phyloP scores from a whole-genome alignment of 2,113 vertebrate species.

The Oreocharis arfaki region DNA sequence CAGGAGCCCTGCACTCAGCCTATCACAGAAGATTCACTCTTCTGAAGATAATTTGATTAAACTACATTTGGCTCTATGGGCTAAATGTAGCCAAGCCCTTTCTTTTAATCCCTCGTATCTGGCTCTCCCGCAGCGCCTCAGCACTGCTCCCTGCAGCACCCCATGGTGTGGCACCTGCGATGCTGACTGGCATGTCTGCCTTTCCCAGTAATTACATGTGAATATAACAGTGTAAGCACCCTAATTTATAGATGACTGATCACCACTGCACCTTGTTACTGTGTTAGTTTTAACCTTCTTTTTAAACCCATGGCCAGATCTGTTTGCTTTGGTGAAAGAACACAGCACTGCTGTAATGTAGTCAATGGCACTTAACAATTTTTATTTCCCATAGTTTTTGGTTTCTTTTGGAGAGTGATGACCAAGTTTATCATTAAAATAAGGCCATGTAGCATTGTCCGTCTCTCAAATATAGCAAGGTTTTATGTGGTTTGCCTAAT shows the following conservation, averaged over 20 bases:
- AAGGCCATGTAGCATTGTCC: background rate
- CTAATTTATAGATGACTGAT: background rate
- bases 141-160: background rate
- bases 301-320: background rate
- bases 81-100: background rate
- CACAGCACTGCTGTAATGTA: background rate
- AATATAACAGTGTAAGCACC: background rate
- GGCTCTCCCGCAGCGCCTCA: background rate
- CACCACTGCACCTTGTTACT: background rate
- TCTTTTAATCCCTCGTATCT: background rate
- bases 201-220: background rate
- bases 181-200: background rate
- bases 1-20: background rate
- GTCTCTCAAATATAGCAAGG: background rate
- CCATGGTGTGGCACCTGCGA: slow-evolving; percentile 3
- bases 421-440: background rate
- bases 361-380: background rate
- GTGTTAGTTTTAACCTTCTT: background rate
- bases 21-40: background rate
- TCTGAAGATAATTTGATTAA: background rate
- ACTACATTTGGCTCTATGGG: background rate
- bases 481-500: background rate
- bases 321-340: background rate
- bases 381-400: background rate
- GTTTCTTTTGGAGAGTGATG: background rate